Evolutionary conservation across 2,888 invertebrate species (phyloP).

Genomic region (Zele albiditarsus): DNA sequence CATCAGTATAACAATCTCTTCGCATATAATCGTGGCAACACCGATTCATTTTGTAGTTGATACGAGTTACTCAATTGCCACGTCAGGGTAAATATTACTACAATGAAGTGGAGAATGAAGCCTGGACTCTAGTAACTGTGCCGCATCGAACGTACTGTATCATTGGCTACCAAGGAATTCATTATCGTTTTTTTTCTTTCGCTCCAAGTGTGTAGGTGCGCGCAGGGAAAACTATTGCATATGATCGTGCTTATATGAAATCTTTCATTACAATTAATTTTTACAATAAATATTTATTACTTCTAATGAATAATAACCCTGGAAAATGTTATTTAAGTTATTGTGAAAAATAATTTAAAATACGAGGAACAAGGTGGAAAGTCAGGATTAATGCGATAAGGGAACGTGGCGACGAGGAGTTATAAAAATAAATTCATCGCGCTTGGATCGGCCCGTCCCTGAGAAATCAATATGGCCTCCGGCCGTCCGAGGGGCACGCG

Average conservation of each 20-base stretch:
- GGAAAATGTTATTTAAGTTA: slow-evolving; percentile 46
- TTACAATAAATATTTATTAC: neutral
- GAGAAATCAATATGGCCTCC: slow-evolving; percentile 62
- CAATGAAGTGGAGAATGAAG: neutral
- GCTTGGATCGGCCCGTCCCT: slow-evolving; percentile 56
- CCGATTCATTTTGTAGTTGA: neutral
- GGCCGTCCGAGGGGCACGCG: slow-evolving; percentile 52
- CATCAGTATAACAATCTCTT: neutral
- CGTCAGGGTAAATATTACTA: slow-evolving; percentile 13
- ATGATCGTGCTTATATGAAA: neutral
- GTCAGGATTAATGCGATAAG: neutral
- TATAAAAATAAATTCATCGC: slow-evolving; percentile 44
- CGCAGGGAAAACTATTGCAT: slow-evolving; percentile 22
- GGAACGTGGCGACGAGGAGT: neutral
- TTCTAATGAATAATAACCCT: neutral
- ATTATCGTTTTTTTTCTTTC: slow-evolving; percentile 55
- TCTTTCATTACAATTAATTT: neutral
- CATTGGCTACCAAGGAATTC: slow-evolving; percentile 49
- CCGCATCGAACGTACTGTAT: slow-evolving; percentile 21
- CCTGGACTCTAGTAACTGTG: neutral
- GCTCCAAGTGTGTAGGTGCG: slow-evolving; percentile 40
- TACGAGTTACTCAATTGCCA: slow-evolving; percentile 1
- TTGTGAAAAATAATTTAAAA: slow-evolving; percentile 20
- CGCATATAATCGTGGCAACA: neutral
- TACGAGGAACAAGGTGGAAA: neutral